Percentiles rank a stretch among this genome's conserved stretches.
phyloP scores from a whole-genome alignment of 2,888 invertebrate species.

The Phengaris alcon region DNA sequence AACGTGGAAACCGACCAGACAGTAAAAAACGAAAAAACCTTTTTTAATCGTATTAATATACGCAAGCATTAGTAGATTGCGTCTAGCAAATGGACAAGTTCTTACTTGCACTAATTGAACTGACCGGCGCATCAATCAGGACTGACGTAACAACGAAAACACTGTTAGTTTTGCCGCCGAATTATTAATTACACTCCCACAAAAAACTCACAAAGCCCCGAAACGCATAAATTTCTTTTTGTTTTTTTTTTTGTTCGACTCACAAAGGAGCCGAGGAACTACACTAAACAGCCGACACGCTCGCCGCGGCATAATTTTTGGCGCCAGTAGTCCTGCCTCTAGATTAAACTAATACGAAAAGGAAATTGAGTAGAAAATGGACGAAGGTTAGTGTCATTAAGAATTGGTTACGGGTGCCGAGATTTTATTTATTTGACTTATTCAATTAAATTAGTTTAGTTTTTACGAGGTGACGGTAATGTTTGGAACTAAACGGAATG shows the following conservation, averaged over 20 bases:
- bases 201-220: slow-evolving; percentile 78
- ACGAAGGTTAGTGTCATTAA: slow-evolving; percentile 76
- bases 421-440: slow-evolving; percentile 73
- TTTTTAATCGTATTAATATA: slow-evolving; percentile 19
- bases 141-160: slow-evolving; percentile 71
- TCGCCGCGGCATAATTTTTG: slow-evolving; percentile 77
- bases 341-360: slow-evolving; percentile 80
- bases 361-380: slow-evolving; percentile 80
- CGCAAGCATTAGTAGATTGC: slow-evolving; percentile 17
- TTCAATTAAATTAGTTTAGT: slow-evolving; percentile 77
- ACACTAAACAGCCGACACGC: slow-evolving; percentile 77
- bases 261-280: slow-evolving; percentile 74
- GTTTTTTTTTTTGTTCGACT: slow-evolving; percentile 71
- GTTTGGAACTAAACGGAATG: slow-evolving; percentile 67
- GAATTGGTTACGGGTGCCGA: slow-evolving; percentile 70
- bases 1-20: slow-evolving; percentile 7
- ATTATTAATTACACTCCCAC: slow-evolving; percentile 79
- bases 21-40: neutral
- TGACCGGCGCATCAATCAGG: slow-evolving; percentile 65
- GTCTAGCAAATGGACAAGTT: slow-evolving; percentile 30
- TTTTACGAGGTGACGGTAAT: slow-evolving; percentile 71
- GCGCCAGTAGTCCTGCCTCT: slow-evolving; percentile 78
- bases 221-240: slow-evolving; percentile 79
- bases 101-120: slow-evolving; percentile 52
- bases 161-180: slow-evolving; percentile 81